Conservation (phyloP, 2,888 invertebrate genomes). For the Lepeophtheirus nordmannii region DNA sequence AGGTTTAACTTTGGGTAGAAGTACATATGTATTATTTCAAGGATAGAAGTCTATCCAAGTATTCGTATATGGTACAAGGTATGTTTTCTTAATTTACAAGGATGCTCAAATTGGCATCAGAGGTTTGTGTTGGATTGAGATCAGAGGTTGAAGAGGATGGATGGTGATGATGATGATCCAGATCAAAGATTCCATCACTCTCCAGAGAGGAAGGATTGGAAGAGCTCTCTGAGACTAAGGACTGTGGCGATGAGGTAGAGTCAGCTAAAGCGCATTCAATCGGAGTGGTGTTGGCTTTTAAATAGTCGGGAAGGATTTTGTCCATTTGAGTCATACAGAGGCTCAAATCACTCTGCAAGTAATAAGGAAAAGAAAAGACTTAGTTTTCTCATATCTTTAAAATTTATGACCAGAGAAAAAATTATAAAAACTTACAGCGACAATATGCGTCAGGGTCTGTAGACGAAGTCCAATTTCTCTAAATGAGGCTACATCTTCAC, state of each 20-base stretch:
- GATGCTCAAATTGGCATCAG: background rate
- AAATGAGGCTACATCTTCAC: background rate
- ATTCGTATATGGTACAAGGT: no score
- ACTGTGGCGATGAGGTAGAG: background rate
- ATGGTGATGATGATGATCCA: background rate
- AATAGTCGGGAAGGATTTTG: slow-evolving; percentile 8
- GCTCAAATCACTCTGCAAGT: background rate
- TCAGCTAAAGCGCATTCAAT: background rate
- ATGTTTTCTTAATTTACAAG: background rate
- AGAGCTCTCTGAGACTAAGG: background rate
- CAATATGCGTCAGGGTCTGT: background rate
- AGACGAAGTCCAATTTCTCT: background rate
- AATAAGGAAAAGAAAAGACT: background rate
- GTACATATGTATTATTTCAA: no score
- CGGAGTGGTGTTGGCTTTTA: background rate
- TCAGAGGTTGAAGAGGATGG: background rate
- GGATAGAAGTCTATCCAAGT: no score
- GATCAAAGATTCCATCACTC: background rate
- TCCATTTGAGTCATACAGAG: slow-evolving; percentile 8
- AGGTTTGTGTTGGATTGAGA: background rate
- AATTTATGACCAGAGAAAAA: background rate
- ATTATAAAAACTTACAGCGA: background rate
- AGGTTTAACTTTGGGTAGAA: no score
- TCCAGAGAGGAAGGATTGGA: background rate
- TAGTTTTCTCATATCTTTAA: background rate